phyloP scores from a whole-genome alignment of 1,140 invertebrate species.

The Sitophilus oryzae region DNA sequence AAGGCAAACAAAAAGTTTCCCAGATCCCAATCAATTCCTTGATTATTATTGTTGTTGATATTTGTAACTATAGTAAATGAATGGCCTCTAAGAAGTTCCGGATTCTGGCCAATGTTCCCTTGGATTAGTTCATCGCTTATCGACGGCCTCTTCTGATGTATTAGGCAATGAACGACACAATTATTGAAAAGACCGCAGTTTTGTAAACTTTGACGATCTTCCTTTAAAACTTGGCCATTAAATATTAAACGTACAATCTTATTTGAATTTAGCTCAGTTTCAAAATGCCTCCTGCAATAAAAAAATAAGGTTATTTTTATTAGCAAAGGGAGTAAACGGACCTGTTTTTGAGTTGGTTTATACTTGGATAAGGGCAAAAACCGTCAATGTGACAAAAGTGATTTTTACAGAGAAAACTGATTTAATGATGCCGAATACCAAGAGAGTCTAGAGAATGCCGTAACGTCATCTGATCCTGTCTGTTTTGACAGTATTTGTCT shows the following conservation, averaged over 20 bases:
- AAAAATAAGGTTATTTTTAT: constrained; percentile 4
- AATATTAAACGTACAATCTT: constrained; percentile 80
- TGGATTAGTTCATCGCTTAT: neutral
- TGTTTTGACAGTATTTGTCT: no score
- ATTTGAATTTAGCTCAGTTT: constrained; percentile 65
- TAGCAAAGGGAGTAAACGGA: no score
- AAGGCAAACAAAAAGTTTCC: constrained; percentile 39
- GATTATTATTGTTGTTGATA: constrained; percentile 35
- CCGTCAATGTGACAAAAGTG: no score
- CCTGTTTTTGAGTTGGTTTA: no score
- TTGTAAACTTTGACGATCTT: constrained; percentile 68
- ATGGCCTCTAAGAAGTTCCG: constrained; percentile 5
- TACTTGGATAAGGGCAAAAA: no score
- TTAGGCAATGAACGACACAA: constrained; percentile 82
- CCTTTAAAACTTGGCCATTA: constrained; percentile 76
- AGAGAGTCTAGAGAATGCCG: no score
- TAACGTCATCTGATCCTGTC: no score
- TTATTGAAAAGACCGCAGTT: constrained; percentile 76
- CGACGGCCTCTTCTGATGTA: constrained; percentile 53
- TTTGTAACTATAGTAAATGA: constrained; percentile 8
- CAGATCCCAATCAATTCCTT: constrained; percentile 41
- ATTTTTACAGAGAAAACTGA: no score
- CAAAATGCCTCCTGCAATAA: constrained; percentile 72
- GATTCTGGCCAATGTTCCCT: neutral
- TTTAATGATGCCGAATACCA: no score